Base-by-base conservation (phyloP, 2,888 invertebrate genomes). In the Scotopteryx bipunctaria region DNA sequence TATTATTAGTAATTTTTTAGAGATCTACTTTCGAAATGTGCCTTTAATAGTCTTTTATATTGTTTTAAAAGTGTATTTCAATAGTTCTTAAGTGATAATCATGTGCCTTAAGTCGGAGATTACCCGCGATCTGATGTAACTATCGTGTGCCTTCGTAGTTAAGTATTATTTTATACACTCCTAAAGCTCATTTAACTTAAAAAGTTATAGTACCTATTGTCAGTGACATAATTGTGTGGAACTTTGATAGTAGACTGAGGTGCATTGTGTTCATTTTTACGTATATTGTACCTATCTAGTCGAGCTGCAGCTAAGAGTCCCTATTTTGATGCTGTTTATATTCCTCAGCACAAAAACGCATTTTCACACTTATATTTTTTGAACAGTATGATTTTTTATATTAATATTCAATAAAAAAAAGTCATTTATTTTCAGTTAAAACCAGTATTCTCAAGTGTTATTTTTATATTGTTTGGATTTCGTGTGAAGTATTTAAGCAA, bases 61-160 rank as follows among this genome's bases (percentile, higher is more conserved):
- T 55, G 47, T 55, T 50, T 48, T 61, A 52, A 46, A 58, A 49
- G 35, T 47, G 53, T 60, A 47, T 53, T 50, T 57, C 52, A 32
- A 44, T 59, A 55, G 52, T 49, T 54, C n/a, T 42, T 73, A 73
- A 75, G 70, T 69, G 64, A 68, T 65, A 73, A 69, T 66, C 45
- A 81, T 73, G 85, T 85, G 85, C 85, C 84, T 85, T 85, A 81
- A 66, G 48, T 78, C 71, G 71, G 84, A 86, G 78, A 84, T 85
- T 81, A 80, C 69, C 65, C 62, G 64, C 70, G 86, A 85, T 86
- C 86, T 85, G 86, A 86, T 72, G 66, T 67, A 67, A 62, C 63
- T 69, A 31, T 67, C 64, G 71, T 64, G 83, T 85, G 84, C 83
- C 84, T 84, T 81, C 63, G 33, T 76, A 72, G 63, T 65, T 66